A percentile compares a stretch with the other conserved stretches of the same genome.
Evolutionary conservation across 1,140 invertebrate species (phyloP).

Genomic region (Pseudomyrmex flavicornis): DNA sequence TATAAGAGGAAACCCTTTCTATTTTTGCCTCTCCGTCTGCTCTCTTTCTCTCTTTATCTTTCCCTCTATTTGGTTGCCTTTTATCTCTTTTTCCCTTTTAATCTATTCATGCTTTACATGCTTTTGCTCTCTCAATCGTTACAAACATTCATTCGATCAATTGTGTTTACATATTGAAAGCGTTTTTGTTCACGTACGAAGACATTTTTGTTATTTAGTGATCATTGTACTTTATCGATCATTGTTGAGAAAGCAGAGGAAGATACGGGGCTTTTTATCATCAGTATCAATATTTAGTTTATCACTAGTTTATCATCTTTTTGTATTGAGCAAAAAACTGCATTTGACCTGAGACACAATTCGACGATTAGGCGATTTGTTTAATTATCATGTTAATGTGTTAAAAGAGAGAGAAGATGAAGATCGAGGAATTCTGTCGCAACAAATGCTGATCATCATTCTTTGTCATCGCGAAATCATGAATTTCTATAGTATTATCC

Average conservation of each 20-base stretch:
- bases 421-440: constrained; percentile 59
- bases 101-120: constrained; percentile 64
- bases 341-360: constrained; percentile 57
- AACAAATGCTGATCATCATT: constrained; percentile 68
- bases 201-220: constrained; percentile 49
- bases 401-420: constrained; percentile 2
- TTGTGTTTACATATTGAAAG: constrained; percentile 21
- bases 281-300: constrained; percentile 79
- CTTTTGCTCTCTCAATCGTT: constrained; percentile 63
- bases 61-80: constrained; percentile 51
- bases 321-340: constrained; percentile 53
- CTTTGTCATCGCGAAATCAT: constrained; percentile 59
- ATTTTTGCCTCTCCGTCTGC: constrained; percentile 69
- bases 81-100: constrained; percentile 54
- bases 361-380: constrained; percentile 51
- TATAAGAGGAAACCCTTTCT: constrained; percentile 74
- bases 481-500: constrained; percentile 31
- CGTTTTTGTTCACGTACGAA: not conserved
- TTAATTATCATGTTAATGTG: constrained; percentile 37
- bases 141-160: constrained; percentile 24
- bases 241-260: constrained; percentile 67
- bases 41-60: constrained; percentile 69
- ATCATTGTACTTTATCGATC: constrained; percentile 40
- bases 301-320: constrained; percentile 67
- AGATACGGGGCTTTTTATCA: constrained; percentile 80